Conservation (phyloP, 2,888 invertebrate species). For the Agonum fuliginosum region DNA sequence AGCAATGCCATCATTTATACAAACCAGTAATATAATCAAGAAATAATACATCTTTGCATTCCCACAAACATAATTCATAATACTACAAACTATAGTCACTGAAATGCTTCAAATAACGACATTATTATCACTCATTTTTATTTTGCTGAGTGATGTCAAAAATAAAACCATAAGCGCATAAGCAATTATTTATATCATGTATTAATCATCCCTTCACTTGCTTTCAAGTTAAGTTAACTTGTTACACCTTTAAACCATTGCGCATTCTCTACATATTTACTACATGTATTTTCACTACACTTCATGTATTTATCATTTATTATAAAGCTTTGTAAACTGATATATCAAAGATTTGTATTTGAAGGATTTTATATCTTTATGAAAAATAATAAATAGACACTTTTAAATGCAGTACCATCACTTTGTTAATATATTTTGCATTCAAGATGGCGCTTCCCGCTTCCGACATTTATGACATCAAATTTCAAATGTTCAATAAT, state of each 20-base stretch:
- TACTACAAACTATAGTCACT: conserved; percentile 4
- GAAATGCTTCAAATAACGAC: conserved; percentile 9
- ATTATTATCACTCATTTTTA: conserved; percentile 43
- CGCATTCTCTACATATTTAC: conserved; percentile 40
- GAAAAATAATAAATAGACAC: conserved; percentile 7
- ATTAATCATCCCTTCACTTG: conserved; percentile 42
- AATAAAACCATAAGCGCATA: conserved; percentile 4
- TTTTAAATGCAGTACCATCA: conserved; percentile 42
- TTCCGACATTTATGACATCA: conserved; percentile 44
- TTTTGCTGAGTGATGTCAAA: conserved; percentile 9
- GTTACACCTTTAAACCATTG: conserved; percentile 54
- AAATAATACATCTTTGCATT: conserved; percentile 53
- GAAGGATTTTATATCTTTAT: background rate
- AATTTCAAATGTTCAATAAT: conserved; percentile 40
- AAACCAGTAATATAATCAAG: conserved; percentile 41
- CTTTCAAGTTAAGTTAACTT: conserved; percentile 36
- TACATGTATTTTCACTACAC: conserved; percentile 32
- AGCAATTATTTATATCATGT: conserved; percentile 26
- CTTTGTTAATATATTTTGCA: conserved; percentile 38
- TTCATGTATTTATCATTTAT: background rate
- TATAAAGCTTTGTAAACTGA: background rate
- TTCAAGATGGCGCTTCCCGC: conserved; percentile 53
- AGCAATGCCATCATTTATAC: conserved; percentile 49
- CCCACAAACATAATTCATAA: conserved; percentile 53
- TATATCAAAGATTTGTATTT: conserved; percentile 5